These are phyloP conservation scores for Thalassoma bifasciatum DNA, from an alignment of 2,113 vertebrate species.

Conservation along the genomic window DNA sequence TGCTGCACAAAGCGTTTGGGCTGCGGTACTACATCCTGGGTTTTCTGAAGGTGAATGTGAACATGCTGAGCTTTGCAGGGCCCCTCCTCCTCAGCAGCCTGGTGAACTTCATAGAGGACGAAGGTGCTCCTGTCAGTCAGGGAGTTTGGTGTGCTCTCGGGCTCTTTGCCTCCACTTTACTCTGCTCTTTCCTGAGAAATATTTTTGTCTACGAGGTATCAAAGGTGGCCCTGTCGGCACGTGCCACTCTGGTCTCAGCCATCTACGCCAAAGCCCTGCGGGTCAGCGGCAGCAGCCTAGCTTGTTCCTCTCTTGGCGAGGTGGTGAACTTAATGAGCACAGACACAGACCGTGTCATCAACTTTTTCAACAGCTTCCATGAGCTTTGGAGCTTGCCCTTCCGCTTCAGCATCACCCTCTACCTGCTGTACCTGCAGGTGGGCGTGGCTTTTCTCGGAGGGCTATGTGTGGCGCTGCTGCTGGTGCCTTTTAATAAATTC, in stretches of 20 bases:
- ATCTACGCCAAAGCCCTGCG: constrained; percentile 89
- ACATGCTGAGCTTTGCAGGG: constrained; percentile 87
- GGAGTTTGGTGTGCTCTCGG: constrained; percentile 88
- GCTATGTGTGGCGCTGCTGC: constrained; percentile 87
- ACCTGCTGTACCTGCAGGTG: constrained; percentile 93
- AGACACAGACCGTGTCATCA: constrained; percentile 88
- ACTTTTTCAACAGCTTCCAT: constrained; percentile 93
- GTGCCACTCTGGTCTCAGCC: constrained; percentile 84
- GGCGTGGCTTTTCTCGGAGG: constrained; percentile 92
- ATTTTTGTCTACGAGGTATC: constrained; percentile 88
- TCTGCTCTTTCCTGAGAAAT: constrained; percentile 87
- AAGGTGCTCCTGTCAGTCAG: constrained; percentile 84
- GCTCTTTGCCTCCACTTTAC: constrained; percentile 86
- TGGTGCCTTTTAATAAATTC: constrained; percentile 94
- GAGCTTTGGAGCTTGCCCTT: constrained; percentile 95
- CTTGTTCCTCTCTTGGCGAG: constrained; percentile 85
- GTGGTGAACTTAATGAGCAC: constrained; percentile 95
- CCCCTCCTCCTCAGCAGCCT: constrained; percentile 91
- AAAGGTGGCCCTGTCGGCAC: constrained; percentile 87
- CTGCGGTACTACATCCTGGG: constrained; percentile 87
- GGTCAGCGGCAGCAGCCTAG: constrained; percentile 84
- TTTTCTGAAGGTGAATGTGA: constrained; percentile 85
- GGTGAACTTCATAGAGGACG: constrained; percentile 91
- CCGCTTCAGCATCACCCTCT: constrained; percentile 88
- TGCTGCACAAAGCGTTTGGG: constrained; percentile 89